Conservation (phyloP, 2,113 vertebrate species). For the Salvelinus alpinus region DNA sequence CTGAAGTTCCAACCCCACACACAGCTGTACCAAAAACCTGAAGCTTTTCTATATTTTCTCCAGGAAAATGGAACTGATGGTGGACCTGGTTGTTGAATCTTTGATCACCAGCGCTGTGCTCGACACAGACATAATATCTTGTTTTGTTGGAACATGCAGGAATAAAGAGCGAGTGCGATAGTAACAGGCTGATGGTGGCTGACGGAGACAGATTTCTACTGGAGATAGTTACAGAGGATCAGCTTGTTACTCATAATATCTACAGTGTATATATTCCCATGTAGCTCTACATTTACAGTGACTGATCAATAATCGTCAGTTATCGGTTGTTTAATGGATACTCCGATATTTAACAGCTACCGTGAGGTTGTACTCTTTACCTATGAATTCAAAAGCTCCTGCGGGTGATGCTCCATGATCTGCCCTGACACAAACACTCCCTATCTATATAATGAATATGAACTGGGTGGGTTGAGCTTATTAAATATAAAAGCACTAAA, state of each 20-base stretch:
- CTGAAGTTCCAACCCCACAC: too few relatives aligned
- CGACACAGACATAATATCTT: constrained; percentile 66
- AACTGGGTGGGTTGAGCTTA: too few relatives aligned
- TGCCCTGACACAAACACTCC: not conserved
- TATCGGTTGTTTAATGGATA: constrained; percentile 1
- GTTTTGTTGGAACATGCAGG: constrained; percentile 55
- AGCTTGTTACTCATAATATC: constrained; percentile 14
- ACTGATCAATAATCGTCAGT: constrained; percentile 18
- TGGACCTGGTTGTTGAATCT: constrained; percentile 65
- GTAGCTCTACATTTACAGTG: not conserved
- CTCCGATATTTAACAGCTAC: too few relatives aligned
- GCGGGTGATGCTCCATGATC: too few relatives aligned
- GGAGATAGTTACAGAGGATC: constrained; percentile 1
- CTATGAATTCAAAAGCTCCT: not conserved
- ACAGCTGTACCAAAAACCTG: too few relatives aligned
- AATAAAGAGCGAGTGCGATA: constrained; percentile 43
- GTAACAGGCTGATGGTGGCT: constrained; percentile 20
- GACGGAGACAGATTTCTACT: constrained; percentile 14
- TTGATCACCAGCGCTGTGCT: constrained; percentile 67
- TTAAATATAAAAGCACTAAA: too few relatives aligned
- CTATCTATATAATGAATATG: too few relatives aligned
- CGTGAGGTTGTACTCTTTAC: not conserved
- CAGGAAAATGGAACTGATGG: constrained; percentile 40
- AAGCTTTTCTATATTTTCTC: not conserved
- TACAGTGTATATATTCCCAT: constrained; percentile 11